phyloP scores from a whole-genome alignment of 2,888 invertebrate species.

The Disparrhopalites patrizii region DNA sequence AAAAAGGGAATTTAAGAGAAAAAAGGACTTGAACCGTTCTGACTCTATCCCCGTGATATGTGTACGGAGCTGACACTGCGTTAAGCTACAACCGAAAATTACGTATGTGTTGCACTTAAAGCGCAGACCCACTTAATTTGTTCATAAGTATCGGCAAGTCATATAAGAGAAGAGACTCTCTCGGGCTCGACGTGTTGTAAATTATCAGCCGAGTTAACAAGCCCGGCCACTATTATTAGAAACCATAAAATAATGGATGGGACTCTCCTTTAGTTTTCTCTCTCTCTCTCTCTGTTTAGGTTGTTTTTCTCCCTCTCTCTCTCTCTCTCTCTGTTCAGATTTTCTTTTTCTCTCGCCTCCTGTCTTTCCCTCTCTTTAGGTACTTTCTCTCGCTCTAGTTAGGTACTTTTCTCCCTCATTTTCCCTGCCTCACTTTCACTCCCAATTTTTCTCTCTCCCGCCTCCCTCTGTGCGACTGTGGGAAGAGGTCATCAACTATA shows the following conservation, averaged over 20 bases:
- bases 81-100: too few relatives aligned
- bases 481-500: neutral
- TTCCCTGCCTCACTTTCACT: too few relatives aligned
- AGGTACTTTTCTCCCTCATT: neutral
- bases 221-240: neutral
- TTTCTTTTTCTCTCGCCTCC: neutral
- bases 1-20: too few relatives aligned
- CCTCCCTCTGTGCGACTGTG: too few relatives aligned
- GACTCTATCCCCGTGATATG: too few relatives aligned
- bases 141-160: too few relatives aligned
- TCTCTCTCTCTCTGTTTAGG: neutral
- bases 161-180: neutral
- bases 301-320: neutral
- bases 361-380: neutral
- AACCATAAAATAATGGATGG: constrained; percentile 1
- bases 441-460: too few relatives aligned
- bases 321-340: neutral
- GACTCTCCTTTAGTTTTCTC: too few relatives aligned
- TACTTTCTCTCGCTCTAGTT: neutral
- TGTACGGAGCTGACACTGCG: too few relatives aligned
- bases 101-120: too few relatives aligned
- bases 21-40: too few relatives aligned
- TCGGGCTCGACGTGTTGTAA: neutral
- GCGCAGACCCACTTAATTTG: too few relatives aligned
- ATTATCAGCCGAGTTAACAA: neutral